These are phyloP conservation scores for Parauchenoglanis ngamensis DNA, from an alignment of 2,797 vertebrate genomes.

Conservation along the genomic window DNA sequence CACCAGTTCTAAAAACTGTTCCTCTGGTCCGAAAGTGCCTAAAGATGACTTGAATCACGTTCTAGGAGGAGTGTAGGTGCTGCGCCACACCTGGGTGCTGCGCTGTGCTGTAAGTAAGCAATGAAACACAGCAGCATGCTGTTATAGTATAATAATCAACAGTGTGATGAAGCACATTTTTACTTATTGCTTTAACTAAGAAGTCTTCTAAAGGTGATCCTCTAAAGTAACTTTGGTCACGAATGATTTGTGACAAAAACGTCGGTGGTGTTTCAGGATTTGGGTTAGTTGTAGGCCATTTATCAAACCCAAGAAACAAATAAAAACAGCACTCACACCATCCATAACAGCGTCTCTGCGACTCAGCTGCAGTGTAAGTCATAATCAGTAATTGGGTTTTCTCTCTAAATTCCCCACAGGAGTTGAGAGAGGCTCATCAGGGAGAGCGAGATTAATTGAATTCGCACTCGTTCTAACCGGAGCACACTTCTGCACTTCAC, in stretches of 20 bases:
- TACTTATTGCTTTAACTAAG: neutral
- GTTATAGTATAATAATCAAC: neutral
- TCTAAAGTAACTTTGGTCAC: neutral
- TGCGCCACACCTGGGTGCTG: neutral
- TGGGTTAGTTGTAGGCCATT: too few relatives aligned
- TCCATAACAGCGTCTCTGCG: constrained; percentile 60
- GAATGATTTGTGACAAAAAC: neutral
- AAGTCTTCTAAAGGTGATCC: neutral
- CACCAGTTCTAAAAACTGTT: too few relatives aligned
- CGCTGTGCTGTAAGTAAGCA: neutral
- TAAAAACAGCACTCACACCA: neutral
- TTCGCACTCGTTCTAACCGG: constrained; percentile 76
- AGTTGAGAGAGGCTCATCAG: constrained; percentile 62
- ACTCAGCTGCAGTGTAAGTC: constrained; percentile 73
- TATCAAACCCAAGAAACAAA: neutral
- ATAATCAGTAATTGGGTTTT: constrained; percentile 78
- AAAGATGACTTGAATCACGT: neutral
- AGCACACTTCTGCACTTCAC: constrained; percentile 74
- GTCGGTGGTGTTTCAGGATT: neutral
- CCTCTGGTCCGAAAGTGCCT: too few relatives aligned
- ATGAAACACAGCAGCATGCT: neutral
- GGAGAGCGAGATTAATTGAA: constrained; percentile 74
- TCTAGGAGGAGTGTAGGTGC: neutral
- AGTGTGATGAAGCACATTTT: neutral
- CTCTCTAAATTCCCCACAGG: constrained; percentile 76